These are phyloP conservation scores for Adela reaumurella DNA, from an alignment of 2,888 invertebrate species.

Conservation along the genomic window DNA sequence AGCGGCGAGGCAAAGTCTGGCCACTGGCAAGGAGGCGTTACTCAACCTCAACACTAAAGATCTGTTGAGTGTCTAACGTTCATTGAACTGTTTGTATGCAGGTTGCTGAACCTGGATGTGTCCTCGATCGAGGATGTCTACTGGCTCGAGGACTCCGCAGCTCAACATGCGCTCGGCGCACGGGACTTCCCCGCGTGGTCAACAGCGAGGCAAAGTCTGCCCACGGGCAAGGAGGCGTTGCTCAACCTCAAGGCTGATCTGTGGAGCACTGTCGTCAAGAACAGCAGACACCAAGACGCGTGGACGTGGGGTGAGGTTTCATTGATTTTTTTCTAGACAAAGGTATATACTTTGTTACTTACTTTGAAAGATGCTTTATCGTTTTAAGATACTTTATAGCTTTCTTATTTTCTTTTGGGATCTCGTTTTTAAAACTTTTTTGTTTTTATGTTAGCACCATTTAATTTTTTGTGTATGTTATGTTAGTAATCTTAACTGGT, in stretches of 20 bases:
- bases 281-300: constrained; percentile 81
- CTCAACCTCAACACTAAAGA: no score
- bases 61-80: no score
- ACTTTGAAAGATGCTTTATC: no score
- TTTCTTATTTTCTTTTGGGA: no score
- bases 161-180: constrained; percentile 67
- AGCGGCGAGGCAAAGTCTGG: constrained; percentile 72
- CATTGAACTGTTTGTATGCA: constrained; percentile 20
- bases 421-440: no score
- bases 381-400: no score
- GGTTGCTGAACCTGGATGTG: constrained; percentile 75
- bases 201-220: constrained; percentile 74
- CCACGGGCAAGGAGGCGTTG: constrained; percentile 76
- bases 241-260: constrained; percentile 76
- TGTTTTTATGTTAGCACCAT: no score
- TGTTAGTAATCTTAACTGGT: no score
- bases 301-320: constrained; percentile 87
- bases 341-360: no score
- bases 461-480: no score
- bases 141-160: constrained; percentile 81
- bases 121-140: constrained; percentile 86
- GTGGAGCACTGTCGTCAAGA: constrained; percentile 83
- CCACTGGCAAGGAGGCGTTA: no score
- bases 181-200: constrained; percentile 80
- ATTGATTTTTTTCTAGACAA: no score